Conservation (phyloP, 2,888 invertebrate species). For the Trachelus stipa region DNA sequence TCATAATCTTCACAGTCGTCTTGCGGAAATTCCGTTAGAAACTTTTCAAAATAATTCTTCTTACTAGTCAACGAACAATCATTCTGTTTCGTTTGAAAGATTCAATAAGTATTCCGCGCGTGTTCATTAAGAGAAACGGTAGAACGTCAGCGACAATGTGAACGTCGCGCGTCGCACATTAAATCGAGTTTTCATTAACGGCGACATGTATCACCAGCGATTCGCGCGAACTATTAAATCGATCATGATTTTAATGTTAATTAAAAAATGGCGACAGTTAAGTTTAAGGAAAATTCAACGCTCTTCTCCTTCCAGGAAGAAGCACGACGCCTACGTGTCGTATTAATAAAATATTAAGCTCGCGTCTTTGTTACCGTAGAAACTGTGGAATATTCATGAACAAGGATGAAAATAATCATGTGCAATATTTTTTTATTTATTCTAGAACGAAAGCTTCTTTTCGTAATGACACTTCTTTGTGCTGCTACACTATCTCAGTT, state of each 20-base stretch:
- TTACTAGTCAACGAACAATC: not conserved
- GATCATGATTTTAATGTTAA: not conserved
- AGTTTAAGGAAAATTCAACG: not conserved
- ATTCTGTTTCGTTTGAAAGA: not conserved
- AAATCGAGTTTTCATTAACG: slow-evolving; percentile 28
- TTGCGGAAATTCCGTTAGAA: not conserved
- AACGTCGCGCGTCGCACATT: slow-evolving; percentile 23
- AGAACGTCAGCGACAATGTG: slow-evolving; percentile 24
- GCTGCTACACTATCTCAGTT: not conserved
- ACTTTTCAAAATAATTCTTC: not conserved
- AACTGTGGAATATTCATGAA: not conserved
- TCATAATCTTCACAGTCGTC: not conserved
- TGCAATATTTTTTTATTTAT: too few relatives aligned
- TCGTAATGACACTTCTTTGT: too few relatives aligned
- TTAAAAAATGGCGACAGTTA: not conserved
- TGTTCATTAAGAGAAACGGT: slow-evolving; percentile 39
- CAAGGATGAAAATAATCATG: not conserved
- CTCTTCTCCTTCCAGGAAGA: not conserved
- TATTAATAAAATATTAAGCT: not conserved
- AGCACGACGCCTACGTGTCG: not conserved
- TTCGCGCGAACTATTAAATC: not conserved
- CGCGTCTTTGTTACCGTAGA: not conserved
- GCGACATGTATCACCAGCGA: not conserved
- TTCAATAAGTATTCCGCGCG: slow-evolving; percentile 33
- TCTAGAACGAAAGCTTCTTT: too few relatives aligned